phyloP scores from a whole-genome alignment of 2,888 invertebrate genomes.

The Temnothorax unifasciatus region DNA sequence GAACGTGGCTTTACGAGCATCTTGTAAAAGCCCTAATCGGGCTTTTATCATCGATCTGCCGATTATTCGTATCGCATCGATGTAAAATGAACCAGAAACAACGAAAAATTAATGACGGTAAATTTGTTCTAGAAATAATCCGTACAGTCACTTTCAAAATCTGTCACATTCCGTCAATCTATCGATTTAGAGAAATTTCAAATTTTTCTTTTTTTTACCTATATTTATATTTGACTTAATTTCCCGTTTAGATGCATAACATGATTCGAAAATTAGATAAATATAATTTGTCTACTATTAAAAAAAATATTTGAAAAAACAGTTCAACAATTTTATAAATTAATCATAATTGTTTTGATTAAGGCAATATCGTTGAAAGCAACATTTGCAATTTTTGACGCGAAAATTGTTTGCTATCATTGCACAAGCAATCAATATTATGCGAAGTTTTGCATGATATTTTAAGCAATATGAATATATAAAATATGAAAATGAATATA shows the following conservation, averaged over 20 bases:
- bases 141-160: neutral
- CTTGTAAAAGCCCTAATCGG: slow-evolving; percentile 33
- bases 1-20: slow-evolving; percentile 15
- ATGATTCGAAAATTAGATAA: neutral
- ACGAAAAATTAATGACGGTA: neutral
- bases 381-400: slow-evolving; percentile 3
- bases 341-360: slow-evolving; percentile 23
- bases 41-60: slow-evolving; percentile 23
- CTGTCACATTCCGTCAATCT: neutral
- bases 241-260: neutral
- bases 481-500: slow-evolving; percentile 15
- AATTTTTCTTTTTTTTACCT: neutral
- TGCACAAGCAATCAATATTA: slow-evolving; percentile 6
- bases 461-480: slow-evolving; percentile 6
- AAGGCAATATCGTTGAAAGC: slow-evolving; percentile 11
- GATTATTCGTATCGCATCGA: neutral
- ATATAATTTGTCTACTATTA: neutral
- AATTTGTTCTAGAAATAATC: slow-evolving; percentile 7
- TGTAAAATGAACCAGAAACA: neutral
- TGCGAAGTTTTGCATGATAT: neutral
- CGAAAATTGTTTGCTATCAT: slow-evolving; percentile 19
- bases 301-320: neutral
- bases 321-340: neutral
- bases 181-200: neutral
- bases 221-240: neutral